These are phyloP conservation scores for Silvanus unidentatus DNA, from an alignment of 2,888 invertebrate genomes.

Conservation along the genomic window DNA sequence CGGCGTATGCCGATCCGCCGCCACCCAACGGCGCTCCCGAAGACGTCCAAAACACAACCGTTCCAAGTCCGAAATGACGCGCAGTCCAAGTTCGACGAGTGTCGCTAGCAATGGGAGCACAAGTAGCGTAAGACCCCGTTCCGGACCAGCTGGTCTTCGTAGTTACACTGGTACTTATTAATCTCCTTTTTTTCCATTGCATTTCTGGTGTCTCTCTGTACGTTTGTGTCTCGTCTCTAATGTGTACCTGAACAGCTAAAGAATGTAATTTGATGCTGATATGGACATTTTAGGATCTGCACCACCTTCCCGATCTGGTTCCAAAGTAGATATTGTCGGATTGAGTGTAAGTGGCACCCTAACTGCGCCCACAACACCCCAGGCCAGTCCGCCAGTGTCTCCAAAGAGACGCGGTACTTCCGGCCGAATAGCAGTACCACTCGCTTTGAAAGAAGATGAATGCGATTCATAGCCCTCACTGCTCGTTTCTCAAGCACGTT, in stretches of 20 bases:
- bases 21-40: slow-evolving; percentile 21
- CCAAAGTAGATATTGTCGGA: slow-evolving; percentile 62
- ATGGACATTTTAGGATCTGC: slow-evolving; percentile 53
- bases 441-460: slow-evolving; percentile 37
- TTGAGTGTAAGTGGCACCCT: slow-evolving; percentile 59
- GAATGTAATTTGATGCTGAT: background rate
- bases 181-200: slow-evolving; percentile 5
- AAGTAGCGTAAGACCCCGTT: slow-evolving; percentile 58
- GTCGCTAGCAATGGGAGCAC: slow-evolving; percentile 26
- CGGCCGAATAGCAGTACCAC: slow-evolving; percentile 29
- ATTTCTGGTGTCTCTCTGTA: background rate
- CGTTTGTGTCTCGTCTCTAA: background rate
- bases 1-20: slow-evolving; percentile 55
- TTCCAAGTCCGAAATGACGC: slow-evolving; percentile 36
- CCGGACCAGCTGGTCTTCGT: slow-evolving; percentile 69
- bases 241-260: background rate
- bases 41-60: slow-evolving; percentile 30
- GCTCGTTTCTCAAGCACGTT: too few species aligned
- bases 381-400: slow-evolving; percentile 68
- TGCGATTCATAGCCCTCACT: slow-evolving; percentile 29
- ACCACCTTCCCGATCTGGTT: slow-evolving; percentile 67
- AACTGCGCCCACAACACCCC: slow-evolving; percentile 70
- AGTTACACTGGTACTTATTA: slow-evolving; percentile 28
- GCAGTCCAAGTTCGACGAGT: slow-evolving; percentile 42
- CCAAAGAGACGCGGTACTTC: slow-evolving; percentile 50